Evolutionary conservation across 2,888 invertebrate species (phyloP).

Genomic region (Acholoe squamosa): DNA sequence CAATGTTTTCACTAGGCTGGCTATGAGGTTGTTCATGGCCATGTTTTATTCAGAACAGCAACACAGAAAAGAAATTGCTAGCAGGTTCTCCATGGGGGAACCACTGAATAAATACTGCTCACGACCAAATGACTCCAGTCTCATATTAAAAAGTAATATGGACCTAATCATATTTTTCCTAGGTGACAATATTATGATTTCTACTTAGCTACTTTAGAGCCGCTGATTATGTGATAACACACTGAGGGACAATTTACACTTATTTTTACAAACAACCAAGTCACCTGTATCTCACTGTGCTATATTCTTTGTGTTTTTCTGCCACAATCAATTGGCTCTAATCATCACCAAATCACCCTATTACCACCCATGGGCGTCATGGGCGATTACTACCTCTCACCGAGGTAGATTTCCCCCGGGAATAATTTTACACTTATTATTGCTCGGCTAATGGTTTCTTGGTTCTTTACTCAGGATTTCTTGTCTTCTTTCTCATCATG

Average conservation of each 20-base stretch:
- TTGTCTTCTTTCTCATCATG: neutral
- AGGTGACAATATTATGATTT: no score
- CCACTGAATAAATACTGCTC: no score
- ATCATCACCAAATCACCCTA: neutral
- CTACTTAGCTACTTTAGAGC: no score
- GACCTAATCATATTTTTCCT: no score
- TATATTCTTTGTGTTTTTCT: neutral
- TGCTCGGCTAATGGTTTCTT: neutral
- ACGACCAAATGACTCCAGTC: no score
- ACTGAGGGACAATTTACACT: neutral
- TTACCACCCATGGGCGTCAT: neutral
- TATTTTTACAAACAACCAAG: neutral
- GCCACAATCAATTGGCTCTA: constrained; percentile 11
- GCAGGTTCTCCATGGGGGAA: no score
- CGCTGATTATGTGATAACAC: neutral
- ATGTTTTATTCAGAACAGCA: no score
- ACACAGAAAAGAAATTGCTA: no score
- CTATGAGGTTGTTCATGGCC: no score
- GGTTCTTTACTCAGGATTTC: neutral
- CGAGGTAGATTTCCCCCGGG: neutral
- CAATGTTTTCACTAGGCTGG: no score
- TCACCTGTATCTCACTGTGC: neutral
- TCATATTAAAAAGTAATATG: no score
- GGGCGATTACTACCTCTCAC: neutral
- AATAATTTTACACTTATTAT: constrained; percentile 17